Conservation (phyloP, 2,113 vertebrate genomes). For the Catharus bicknelli region DNA sequence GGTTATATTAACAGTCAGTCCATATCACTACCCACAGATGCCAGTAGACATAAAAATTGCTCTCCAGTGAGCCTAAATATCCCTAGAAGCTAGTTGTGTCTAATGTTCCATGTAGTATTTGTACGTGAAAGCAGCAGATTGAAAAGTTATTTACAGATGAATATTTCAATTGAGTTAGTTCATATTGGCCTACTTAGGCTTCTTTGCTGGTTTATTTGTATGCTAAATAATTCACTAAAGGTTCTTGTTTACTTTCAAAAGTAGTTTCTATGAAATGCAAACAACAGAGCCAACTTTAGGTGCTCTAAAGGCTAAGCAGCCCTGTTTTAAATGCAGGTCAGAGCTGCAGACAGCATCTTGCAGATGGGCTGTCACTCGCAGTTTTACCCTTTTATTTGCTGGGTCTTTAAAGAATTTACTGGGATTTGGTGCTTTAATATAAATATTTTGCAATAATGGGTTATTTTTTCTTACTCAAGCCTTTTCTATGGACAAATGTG, state of each 20-base stretch:
- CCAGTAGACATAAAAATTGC: slow-evolving; percentile 96
- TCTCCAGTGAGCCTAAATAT: slow-evolving; percentile 89
- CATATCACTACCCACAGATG: slow-evolving; percentile 98
- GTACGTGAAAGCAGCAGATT: slow-evolving; percentile 90
- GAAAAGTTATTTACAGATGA: slow-evolving; percentile 94
- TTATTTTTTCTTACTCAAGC: slow-evolving; percentile 38
- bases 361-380: slow-evolving; percentile 48
- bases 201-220: slow-evolving; percentile 76
- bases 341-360: slow-evolving; percentile 38
- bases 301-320: slow-evolving; percentile 70
- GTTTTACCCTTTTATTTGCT: slow-evolving; percentile 33
- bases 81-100: slow-evolving; percentile 92
- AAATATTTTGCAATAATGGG: slow-evolving; percentile 2
- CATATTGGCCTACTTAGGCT: slow-evolving; percentile 78
- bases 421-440: slow-evolving; percentile 23
- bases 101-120: slow-evolving; percentile 95
- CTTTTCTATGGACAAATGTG: not conserved
- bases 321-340: slow-evolving; percentile 75
- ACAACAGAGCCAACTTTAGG: slow-evolving; percentile 74
- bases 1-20: slow-evolving; percentile 89
- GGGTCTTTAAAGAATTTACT: slow-evolving; percentile 15
- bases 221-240: slow-evolving; percentile 83
- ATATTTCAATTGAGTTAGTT: slow-evolving; percentile 81
- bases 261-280: slow-evolving; percentile 79
- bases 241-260: slow-evolving; percentile 77